Conservation (phyloP, 1,140 invertebrate species). For the Brachionus manjavacas region DNA sequence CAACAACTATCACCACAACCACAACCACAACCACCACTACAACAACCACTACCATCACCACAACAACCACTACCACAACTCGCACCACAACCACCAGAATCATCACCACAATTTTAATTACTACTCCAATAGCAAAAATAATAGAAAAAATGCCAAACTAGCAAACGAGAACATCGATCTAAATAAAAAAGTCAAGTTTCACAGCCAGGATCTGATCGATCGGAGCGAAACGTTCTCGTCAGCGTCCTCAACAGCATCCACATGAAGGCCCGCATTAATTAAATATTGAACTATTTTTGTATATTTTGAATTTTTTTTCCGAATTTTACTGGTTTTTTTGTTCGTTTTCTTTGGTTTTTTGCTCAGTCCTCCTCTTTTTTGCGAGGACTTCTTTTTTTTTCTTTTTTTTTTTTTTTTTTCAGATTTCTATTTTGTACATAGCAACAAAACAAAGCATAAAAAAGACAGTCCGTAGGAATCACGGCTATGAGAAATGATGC, state of each 20-base stretch:
- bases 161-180: background rate
- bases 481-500: background rate
- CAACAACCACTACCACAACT: background rate
- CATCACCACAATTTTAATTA: background rate
- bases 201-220: background rate
- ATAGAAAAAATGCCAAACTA: background rate
- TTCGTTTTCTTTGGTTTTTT: constrained; percentile 22
- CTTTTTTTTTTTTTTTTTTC: too few species aligned
- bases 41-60: background rate
- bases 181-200: constrained; percentile 1
- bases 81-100: background rate
- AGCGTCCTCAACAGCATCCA: background rate
- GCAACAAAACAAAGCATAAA: background rate
- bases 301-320: constrained; percentile 14
- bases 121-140: background rate
- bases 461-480: background rate
- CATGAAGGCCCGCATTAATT: background rate
- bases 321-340: constrained; percentile 38
- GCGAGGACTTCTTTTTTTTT: background rate
- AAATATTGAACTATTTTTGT: background rate
- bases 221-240: constrained; percentile 6
- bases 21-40: background rate
- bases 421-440: background rate
- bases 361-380: background rate
- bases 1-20: background rate